These are phyloP conservation scores for Sipha flava DNA, from an alignment of 1,140 invertebrate species.

Conservation along the genomic window DNA sequence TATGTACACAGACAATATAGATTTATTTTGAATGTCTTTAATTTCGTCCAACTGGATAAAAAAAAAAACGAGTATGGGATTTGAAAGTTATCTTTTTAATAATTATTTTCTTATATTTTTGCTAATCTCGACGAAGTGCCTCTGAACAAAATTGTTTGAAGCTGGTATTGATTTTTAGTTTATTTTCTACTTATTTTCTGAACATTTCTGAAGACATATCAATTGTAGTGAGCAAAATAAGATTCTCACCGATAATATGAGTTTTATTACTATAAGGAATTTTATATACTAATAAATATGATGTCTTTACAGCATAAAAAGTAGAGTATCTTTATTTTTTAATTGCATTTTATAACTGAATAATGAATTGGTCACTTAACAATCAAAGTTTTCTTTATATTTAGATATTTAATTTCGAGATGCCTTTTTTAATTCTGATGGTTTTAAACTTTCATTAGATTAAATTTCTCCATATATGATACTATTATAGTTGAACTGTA, in stretches of 20 bases:
- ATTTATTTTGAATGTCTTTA: constrained; percentile 21
- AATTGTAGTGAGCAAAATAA: neutral
- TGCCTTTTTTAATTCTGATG: neutral
- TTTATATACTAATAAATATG: neutral
- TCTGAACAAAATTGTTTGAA: neutral
- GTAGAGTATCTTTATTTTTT: neutral
- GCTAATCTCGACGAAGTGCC: neutral
- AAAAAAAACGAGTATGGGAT: neutral
- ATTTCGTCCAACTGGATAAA: constrained; percentile 32
- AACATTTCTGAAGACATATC: neutral
- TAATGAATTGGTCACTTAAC: neutral
- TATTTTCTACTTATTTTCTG: neutral
- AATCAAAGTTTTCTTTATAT: neutral
- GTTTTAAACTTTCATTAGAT: neutral
- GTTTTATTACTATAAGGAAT: neutral
- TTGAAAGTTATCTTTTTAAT: too few species aligned
- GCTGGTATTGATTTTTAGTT: neutral
- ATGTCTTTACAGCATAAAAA: neutral
- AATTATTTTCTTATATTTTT: too few species aligned
- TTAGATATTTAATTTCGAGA: neutral
- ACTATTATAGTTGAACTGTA: neutral
- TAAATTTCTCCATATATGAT: neutral
- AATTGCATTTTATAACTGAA: neutral
- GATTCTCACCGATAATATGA: neutral
- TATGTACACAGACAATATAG: constrained; percentile 25